Evolutionary conservation across 2,113 vertebrate species (phyloP), one percentile per base, ranked within the genome.

Genomic region (Plestiodon gilberti): DNA sequence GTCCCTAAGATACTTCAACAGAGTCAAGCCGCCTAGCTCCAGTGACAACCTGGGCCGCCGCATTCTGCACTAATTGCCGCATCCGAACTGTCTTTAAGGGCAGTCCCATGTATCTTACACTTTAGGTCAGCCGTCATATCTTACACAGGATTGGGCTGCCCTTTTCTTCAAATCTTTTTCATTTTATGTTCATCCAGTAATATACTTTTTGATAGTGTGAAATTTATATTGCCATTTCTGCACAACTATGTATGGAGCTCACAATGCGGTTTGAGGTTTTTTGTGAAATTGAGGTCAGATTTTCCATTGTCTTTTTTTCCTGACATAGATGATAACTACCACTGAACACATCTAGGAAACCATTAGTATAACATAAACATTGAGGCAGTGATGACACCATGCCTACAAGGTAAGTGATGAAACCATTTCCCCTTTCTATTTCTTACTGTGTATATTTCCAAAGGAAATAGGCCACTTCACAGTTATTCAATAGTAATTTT

Each of bases 291-390:
- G 48, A 10, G 48, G 43, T 33, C 81, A 74, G 69, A 40, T 1
- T 73, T 74, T 83, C 33, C 55, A 30, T 74, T 86, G 33, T 25
- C 20, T 43, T 61, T 18, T n/a, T 62, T 74, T 62, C 14, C 28
- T 73, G 67, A 79, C 48, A 73, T 1, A 70, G 67, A 70, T 28
- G 67, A 70, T 28, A 70, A 70, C n/a, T 70, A 33, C 33, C 22
- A 80, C 10, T 71, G n/a, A 86, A 61, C 52, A 79, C 76, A 71
- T 78, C 64, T 70, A 62, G 77, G 76, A 79, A 86, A 80, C 48
- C 70, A 17, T 40, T 43, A 67, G 23, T 71, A 59, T 86, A 25
- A 48, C 52, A 33, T 70, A 38, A 85, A 86, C 40, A 4, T 35
- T 43, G 81, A 83, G 18, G 15, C 35, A 73, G 67, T 43, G 76